These are phyloP conservation scores for Agriopis aurantiaria DNA, from an alignment of 2,888 invertebrate species.

Conservation along the genomic window DNA sequence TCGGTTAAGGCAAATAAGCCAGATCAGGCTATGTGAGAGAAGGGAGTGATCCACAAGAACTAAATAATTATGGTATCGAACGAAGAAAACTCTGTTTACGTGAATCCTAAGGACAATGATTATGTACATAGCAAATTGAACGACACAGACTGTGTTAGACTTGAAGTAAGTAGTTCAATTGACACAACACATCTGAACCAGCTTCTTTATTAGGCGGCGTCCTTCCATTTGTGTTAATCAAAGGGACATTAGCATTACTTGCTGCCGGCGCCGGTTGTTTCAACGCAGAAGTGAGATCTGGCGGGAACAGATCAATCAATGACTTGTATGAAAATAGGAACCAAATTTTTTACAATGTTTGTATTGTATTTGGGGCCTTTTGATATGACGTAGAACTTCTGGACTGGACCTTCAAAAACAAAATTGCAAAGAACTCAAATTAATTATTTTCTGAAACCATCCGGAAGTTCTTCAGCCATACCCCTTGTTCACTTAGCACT, in stretches of 20 bases:
- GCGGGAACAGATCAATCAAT: not conserved
- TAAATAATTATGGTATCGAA: not conserved
- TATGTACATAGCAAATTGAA: not conserved
- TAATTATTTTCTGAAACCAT: not conserved
- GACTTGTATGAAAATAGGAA: not conserved
- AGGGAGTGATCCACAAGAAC: no score
- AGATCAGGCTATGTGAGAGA: not conserved
- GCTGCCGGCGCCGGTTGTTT: not conserved
- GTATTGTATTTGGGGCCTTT: not conserved
- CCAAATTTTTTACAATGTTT: not conserved
- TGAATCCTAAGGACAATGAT: not conserved
- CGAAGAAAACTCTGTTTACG: no score
- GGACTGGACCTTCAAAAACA: not conserved
- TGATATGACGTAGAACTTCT: not conserved
- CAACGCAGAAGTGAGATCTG: not conserved
- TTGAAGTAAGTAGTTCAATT: conserved; percentile 20
- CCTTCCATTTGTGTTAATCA: conserved; percentile 12
- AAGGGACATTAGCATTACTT: conserved; percentile 8
- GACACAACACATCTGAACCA: conserved; percentile 5
- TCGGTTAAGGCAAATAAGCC: not conserved
- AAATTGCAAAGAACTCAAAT: not conserved
- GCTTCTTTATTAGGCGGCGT: conserved; percentile 11
- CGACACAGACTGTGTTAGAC: conserved; percentile 1
- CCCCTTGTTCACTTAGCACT: conserved; percentile 25
- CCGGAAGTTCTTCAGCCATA: conserved; percentile 15